Conservation (phyloP, 2,888 invertebrate genomes). For the Conistra vaccinii region DNA sequence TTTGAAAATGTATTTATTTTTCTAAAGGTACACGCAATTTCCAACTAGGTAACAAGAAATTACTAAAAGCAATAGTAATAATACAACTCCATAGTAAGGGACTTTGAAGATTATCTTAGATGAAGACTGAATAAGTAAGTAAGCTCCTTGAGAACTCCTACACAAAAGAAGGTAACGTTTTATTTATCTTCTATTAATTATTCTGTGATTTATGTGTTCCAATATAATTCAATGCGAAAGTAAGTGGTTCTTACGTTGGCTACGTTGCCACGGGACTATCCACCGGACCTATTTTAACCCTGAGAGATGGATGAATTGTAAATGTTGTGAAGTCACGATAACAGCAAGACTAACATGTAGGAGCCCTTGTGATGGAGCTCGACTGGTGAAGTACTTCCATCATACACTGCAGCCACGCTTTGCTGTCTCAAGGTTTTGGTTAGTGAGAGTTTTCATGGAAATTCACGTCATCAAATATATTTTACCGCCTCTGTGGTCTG, state of each 20-base stretch:
- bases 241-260: background rate
- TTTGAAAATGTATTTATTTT: constrained; percentile 39
- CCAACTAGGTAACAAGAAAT: constrained; percentile 21
- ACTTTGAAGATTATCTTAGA: constrained; percentile 46
- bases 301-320: background rate
- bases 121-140: constrained; percentile 39
- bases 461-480: too few relatives aligned
- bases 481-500: too few relatives aligned
- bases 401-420: background rate
- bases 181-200: constrained; percentile 36
- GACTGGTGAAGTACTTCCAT: too few relatives aligned
- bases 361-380: too few relatives aligned
- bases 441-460: too few relatives aligned
- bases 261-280: background rate
- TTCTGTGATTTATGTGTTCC: constrained; percentile 31
- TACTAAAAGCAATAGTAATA: constrained; percentile 30
- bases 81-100: constrained; percentile 17
- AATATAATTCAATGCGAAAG: constrained; percentile 16
- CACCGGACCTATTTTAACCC: background rate
- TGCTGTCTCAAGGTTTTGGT: background rate
- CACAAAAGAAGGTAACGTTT: constrained; percentile 34
- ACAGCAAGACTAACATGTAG: background rate
- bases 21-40: background rate
- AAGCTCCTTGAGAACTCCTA: constrained; percentile 31
- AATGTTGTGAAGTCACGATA: background rate